Evolutionary conservation across 2,113 vertebrate species (phyloP).

Genomic region (Trogon surrucura): DNA sequence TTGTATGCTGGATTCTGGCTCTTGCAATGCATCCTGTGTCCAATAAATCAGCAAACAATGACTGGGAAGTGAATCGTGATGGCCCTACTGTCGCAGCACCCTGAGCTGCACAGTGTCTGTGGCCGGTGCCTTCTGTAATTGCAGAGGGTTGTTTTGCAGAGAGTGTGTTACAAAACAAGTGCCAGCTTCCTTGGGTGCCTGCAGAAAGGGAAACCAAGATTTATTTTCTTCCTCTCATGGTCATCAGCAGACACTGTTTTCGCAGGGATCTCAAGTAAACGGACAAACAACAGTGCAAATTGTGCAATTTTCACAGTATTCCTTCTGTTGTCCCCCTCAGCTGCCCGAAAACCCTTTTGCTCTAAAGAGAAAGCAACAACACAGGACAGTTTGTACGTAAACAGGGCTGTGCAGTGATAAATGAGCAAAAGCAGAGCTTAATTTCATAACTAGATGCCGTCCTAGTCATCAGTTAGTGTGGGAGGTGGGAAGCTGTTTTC

Average conservation of each 20-base stretch:
- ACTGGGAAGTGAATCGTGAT: neutral
- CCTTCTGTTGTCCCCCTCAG: neutral
- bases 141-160: slow-evolving; percentile 9
- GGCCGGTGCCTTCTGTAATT: neutral
- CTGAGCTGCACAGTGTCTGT: neutral
- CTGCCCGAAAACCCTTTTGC: neutral
- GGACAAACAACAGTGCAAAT: slow-evolving; percentile 38
- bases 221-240: slow-evolving; percentile 37
- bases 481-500: neutral
- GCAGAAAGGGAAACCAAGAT: slow-evolving; percentile 34
- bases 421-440: neutral
- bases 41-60: neutral
- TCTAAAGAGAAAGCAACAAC: slow-evolving; percentile 12
- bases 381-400: slow-evolving; percentile 53
- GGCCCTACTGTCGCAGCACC: neutral
- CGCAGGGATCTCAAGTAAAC: slow-evolving; percentile 23
- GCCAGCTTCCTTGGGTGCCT: neutral
- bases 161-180: slow-evolving; percentile 8
- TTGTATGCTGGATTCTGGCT: neutral
- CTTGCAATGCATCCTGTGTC: neutral
- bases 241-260: slow-evolving; percentile 61
- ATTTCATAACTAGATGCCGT: slow-evolving; percentile 36
- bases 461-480: slow-evolving; percentile 14
- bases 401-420: neutral
- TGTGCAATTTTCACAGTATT: slow-evolving; percentile 57